These are phyloP conservation scores for Tridacna crocea DNA, from an alignment of 2,888 invertebrate genomes.

Conservation along the genomic window DNA sequence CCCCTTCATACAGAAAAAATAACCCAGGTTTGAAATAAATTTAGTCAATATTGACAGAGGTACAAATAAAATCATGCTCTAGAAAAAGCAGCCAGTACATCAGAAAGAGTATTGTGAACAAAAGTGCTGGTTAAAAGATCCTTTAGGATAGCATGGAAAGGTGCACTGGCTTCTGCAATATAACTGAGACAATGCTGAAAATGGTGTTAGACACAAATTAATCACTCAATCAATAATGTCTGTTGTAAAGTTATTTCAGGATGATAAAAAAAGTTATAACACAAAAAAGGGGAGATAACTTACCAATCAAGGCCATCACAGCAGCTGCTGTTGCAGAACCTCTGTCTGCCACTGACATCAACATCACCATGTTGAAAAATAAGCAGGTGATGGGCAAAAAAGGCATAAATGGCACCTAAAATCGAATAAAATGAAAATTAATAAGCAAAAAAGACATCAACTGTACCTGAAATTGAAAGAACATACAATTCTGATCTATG, in stretches of 20 bases:
- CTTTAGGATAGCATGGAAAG: too few relatives aligned
- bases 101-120: too few relatives aligned
- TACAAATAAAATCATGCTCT: too few relatives aligned
- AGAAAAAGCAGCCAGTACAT: too few relatives aligned
- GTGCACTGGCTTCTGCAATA: too few relatives aligned
- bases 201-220: too few relatives aligned
- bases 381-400: slow-evolving; percentile 73
- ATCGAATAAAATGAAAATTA: not conserved
- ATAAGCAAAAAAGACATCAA: not conserved
- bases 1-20: too few relatives aligned
- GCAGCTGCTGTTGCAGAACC: slow-evolving; percentile 60
- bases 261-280: too few relatives aligned
- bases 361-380: slow-evolving; percentile 75
- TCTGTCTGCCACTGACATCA: slow-evolving; percentile 68
- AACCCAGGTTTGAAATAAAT: too few relatives aligned
- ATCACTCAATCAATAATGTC: too few relatives aligned
- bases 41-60: too few relatives aligned
- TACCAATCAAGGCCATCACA: slow-evolving; percentile 57
- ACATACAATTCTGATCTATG: not conserved
- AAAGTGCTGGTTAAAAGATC: not conserved
- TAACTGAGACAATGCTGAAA: not conserved
- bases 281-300: slow-evolving; percentile 11
- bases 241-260: too few relatives aligned
- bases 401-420: slow-evolving; percentile 79
- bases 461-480: not conserved